Base-by-base conservation (phyloP, 2,113 vertebrate species). In the Rhinoderma darwinii region DNA sequence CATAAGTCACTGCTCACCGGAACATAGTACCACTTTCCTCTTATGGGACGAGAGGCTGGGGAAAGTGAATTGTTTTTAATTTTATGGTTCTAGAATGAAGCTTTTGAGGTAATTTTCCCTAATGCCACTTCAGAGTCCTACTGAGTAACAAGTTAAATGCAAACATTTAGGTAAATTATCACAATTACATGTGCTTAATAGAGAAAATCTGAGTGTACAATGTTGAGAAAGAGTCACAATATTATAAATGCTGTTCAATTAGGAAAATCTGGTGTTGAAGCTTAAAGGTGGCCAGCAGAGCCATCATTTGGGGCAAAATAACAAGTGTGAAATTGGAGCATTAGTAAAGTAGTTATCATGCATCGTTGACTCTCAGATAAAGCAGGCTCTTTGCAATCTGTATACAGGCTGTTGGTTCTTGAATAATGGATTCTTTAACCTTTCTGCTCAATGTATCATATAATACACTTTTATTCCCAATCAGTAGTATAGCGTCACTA, bases 241-340 rank as follows among this genome's bases (percentile, higher is more conserved):
- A 63, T 35, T 73, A 37, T 51, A 72, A 83, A 83, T 83, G 27
- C 8, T 50, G 39, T 73, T 83, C 82, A 72, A 83, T 54, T 37
- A 51, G 22, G 44, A n/a, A 43, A n/a, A 39, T 39, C 41, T 68
- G 30, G 61, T 68, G 41, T 66, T 82, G 56, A 18, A 82, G 80
- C 61, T 66, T 82, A 47, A 51, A 70, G 41, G 30, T 70, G 44
- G 82, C 35, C 32, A 47, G 25, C 47, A 50, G 20, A 83, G 82
- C 66, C 27, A 83, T 72, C 63, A 83, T 83, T 83, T 72, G 73
- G 82, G 82, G 27, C 82, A 83, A 73, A 18, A 35, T 54, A 43
- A 83, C 66, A 83, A 54, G 63, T 83, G 82, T 83, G 82, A 83
- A 72, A 83, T 83, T 83, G 82, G 82, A 83, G 61, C 82, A 44